Conservation (phyloP, 2,797 vertebrate species). For the Rhabdophis nuchalis region DNA sequence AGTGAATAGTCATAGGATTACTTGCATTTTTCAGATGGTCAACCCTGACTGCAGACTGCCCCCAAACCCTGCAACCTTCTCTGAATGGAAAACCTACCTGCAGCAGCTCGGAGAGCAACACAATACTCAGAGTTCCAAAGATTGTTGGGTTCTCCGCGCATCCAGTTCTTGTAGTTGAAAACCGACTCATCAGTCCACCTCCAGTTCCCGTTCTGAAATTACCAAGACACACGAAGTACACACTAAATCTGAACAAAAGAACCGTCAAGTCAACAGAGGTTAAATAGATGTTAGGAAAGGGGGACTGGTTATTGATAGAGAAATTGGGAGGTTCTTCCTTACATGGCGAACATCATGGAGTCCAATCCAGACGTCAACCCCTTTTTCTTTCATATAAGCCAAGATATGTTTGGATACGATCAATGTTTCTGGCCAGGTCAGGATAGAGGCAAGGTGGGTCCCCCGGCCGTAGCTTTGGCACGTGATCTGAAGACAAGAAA, state of each 20-base stretch:
- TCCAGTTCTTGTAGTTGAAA: neutral
- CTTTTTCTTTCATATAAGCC: neutral
- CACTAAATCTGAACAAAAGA: neutral
- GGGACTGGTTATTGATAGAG: neutral
- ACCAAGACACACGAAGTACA: neutral
- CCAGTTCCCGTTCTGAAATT: neutral
- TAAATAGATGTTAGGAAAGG: neutral
- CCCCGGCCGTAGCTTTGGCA: neutral
- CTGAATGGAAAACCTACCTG: neutral
- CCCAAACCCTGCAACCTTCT: neutral
- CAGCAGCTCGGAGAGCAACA: neutral
- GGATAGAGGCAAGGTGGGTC: neutral
- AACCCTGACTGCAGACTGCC: neutral
- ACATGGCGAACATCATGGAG: neutral
- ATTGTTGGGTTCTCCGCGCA: neutral
- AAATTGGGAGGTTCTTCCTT: neutral
- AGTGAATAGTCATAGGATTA: neutral
- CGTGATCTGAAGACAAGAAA: neutral
- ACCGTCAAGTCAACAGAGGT: neutral
- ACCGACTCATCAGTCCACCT: constrained; percentile 6
- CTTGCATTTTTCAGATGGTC: neutral
- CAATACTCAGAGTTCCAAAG: neutral
- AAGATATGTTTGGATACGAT: neutral
- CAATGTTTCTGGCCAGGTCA: neutral
- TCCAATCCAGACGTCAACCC: neutral